A percentile compares a stretch with the other conserved stretches of the same genome.
phyloP scores from a whole-genome alignment of 2,888 invertebrate species.

The Xestia c-nigrum region DNA sequence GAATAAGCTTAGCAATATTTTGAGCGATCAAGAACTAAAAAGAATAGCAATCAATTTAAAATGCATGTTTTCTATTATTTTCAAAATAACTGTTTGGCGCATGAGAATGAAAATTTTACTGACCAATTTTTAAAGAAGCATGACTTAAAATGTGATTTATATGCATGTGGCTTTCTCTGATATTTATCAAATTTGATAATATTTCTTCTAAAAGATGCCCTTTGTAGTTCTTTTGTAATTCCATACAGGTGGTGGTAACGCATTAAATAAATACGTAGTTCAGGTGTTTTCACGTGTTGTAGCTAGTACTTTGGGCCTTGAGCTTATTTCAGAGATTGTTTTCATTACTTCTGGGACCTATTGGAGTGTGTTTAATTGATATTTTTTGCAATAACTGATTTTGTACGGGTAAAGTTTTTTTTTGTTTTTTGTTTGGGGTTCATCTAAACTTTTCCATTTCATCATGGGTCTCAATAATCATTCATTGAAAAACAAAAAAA shows the following conservation, averaged over 20 bases:
- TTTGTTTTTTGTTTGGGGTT: constrained; percentile 8
- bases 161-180: constrained; percentile 25
- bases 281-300: constrained; percentile 55
- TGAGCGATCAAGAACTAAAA: constrained; percentile 83
- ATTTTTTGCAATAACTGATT: constrained; percentile 20
- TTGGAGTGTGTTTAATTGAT: constrained; percentile 7
- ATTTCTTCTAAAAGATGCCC: constrained; percentile 7
- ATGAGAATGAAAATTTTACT: constrained; percentile 56
- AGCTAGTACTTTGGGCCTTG: constrained; percentile 56
- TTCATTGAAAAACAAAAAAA: not conserved
- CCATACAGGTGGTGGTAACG: constrained; percentile 54
- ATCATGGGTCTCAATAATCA: not conserved
- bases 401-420: not conserved
- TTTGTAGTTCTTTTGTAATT: not conserved
- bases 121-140: constrained; percentile 36
- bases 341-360: not conserved
- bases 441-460: constrained; percentile 22
- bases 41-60: constrained; percentile 47
- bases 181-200: constrained; percentile 7
- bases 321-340: constrained; percentile 39
- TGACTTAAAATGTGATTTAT: constrained; percentile 33
- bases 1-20: constrained; percentile 76
- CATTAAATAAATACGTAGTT: constrained; percentile 10
- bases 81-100: constrained; percentile 47
- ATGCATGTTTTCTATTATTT: constrained; percentile 66